A percentile compares a stretch with the other conserved stretches of the same genome.
These are phyloP conservation scores for Cataglyphis livida DNA, from an alignment of 2,888 invertebrate species.

Conservation along the genomic window DNA sequence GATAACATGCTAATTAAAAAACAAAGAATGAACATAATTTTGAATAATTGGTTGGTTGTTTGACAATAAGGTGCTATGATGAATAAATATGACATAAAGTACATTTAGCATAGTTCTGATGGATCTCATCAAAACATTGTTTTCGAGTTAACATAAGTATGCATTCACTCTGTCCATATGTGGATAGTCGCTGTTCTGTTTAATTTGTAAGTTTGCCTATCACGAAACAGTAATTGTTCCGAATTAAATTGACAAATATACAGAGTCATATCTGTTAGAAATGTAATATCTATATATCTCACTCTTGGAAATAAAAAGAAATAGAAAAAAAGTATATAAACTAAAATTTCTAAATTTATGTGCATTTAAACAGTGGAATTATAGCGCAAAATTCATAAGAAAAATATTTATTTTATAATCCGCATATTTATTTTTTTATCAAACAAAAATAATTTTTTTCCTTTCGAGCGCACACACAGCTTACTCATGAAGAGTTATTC, in stretches of 20 bases:
- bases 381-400: background rate
- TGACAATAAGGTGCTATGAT: background rate
- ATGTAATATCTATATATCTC: background rate
- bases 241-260: conserved; percentile 1
- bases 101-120: background rate
- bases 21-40: background rate
- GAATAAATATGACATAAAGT: background rate
- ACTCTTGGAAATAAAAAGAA: background rate
- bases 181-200: background rate
- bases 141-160: background rate
- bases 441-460: conserved; percentile 28
- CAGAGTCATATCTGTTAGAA: background rate
- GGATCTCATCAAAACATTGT: background rate
- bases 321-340: background rate
- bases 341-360: background rate
- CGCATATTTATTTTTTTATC: background rate
- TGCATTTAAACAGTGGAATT: background rate
- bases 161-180: background rate
- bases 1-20: background rate
- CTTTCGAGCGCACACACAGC: background rate
- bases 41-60: background rate
- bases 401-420: background rate
- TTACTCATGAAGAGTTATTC: conserved; percentile 3
- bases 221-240: background rate
- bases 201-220: conserved; percentile 5